Evolutionary conservation across 2,888 invertebrate genomes (phyloP).

Genomic region (Hydrotaea diabolus): DNA sequence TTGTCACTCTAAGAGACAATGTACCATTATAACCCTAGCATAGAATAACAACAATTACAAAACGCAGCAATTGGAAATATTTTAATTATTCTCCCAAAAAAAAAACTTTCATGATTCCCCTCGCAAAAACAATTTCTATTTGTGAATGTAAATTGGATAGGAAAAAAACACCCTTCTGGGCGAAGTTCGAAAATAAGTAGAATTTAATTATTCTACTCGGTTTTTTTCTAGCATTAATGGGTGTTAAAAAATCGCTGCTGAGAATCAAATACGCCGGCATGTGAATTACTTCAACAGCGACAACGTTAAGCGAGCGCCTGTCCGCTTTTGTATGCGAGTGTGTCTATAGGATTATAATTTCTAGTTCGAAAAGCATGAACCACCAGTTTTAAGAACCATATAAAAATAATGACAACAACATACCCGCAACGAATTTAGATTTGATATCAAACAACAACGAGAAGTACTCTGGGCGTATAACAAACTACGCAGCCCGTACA

Average conservation of each 20-base stretch:
- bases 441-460: slow-evolving; percentile 27
- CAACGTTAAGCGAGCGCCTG: slow-evolving; percentile 1
- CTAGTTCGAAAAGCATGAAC: slow-evolving; percentile 30
- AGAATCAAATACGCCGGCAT: slow-evolving; percentile 37
- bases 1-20: too few relatives aligned
- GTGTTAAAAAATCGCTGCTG: slow-evolving; percentile 45
- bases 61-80: not conserved
- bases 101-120: not conserved
- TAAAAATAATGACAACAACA: slow-evolving; percentile 39
- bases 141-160: slow-evolving; percentile 5
- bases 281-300: slow-evolving; percentile 58
- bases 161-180: slow-evolving; percentile 28
- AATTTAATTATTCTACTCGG: slow-evolving; percentile 51
- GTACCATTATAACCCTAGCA: too few relatives aligned
- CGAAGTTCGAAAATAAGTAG: slow-evolving; percentile 40
- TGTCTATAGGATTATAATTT: slow-evolving; percentile 20
- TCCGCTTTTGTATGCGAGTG: not conserved
- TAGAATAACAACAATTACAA: too few relatives aligned
- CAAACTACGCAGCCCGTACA: not conserved
- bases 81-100: not conserved
- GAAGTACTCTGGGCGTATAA: not conserved
- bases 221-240: slow-evolving; percentile 52
- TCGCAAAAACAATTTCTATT: not conserved
- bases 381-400: slow-evolving; percentile 59
- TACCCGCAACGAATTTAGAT: slow-evolving; percentile 36